Evolutionary conservation across 2,888 invertebrate species (phyloP).

Genomic region (Cantharis nigra): DNA sequence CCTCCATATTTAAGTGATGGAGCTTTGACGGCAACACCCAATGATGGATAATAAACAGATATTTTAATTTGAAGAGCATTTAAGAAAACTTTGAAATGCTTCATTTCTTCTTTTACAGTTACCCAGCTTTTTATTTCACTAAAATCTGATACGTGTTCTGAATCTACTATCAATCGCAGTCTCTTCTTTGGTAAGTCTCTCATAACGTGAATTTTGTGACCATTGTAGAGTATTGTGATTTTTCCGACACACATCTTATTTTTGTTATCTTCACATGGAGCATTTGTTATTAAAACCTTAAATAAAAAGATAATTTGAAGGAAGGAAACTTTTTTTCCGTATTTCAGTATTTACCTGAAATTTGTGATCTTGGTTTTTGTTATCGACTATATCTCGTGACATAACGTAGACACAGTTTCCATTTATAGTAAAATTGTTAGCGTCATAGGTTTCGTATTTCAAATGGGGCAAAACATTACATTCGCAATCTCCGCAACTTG

Average conservation of each 20-base stretch:
- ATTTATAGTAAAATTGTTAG: conserved; percentile 75
- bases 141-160: conserved; percentile 46
- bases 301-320: not conserved
- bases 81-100: conserved; percentile 67
- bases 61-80: conserved; percentile 66
- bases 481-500: conserved; percentile 77
- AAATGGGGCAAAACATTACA: conserved; percentile 75
- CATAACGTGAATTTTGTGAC: conserved; percentile 58
- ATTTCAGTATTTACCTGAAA: conserved; percentile 53
- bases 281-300: conserved; percentile 73
- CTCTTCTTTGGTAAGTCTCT: conserved; percentile 41
- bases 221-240: conserved; percentile 69
- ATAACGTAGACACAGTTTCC: conserved; percentile 86
- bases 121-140: conserved; percentile 65
- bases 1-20: conserved; percentile 76
- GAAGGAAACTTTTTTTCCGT: not conserved
- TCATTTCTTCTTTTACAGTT: conserved; percentile 61
- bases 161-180: conserved; percentile 58
- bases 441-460: conserved; percentile 83
- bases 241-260: conserved; percentile 69
- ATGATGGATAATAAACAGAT: conserved; percentile 54
- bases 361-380: conserved; percentile 58
- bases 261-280: conserved; percentile 64
- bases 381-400: conserved; percentile 64
- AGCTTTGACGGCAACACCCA: conserved; percentile 62